Percentiles rank a stretch among this genome's conserved stretches.
Evolutionary conservation across 2,797 vertebrate species (phyloP).

Genomic region (Darevskia nairensis): DNA sequence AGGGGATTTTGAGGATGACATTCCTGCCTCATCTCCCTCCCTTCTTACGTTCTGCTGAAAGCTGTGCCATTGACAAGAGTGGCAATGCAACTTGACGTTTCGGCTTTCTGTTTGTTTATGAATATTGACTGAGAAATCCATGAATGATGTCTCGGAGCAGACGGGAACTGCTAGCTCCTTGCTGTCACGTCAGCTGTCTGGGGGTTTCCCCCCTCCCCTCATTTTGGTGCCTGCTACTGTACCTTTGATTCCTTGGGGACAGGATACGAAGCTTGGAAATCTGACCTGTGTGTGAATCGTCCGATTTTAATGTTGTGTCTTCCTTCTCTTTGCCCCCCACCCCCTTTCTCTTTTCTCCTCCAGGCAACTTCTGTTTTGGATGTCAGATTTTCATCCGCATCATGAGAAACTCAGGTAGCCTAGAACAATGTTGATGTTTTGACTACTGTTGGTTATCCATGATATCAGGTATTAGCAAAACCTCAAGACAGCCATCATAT

Average conservation of each 20-base stretch:
- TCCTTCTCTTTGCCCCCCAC: neutral
- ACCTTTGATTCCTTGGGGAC: neutral
- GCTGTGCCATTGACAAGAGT: neutral
- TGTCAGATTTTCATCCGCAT: constrained; percentile 83
- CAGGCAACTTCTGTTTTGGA: constrained; percentile 84
- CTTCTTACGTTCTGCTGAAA: neutral
- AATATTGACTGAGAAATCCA: constrained; percentile 3
- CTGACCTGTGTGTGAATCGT: neutral
- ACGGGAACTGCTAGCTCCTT: neutral
- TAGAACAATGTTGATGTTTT: constrained; percentile 76
- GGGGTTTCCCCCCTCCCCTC: neutral
- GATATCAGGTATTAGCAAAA: constrained; percentile 81
- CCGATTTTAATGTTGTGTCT: neutral
- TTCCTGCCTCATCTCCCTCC: neutral
- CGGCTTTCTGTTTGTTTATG: neutral
- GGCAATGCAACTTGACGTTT: neutral
- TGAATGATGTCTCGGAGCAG: neutral
- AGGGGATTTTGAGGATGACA: neutral
- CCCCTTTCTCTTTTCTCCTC: constrained; percentile 34
- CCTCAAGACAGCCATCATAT: constrained; percentile 80
- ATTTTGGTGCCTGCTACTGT: neutral
- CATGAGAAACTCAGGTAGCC: constrained; percentile 78
- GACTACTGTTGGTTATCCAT: constrained; percentile 78
- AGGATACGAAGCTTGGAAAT: neutral
- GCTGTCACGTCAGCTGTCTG: neutral